Evolutionary conservation across 2,113 vertebrate genomes (phyloP), one percentile per base, ranked within the genome.

Genomic region (Saiga tatarica): DNA sequence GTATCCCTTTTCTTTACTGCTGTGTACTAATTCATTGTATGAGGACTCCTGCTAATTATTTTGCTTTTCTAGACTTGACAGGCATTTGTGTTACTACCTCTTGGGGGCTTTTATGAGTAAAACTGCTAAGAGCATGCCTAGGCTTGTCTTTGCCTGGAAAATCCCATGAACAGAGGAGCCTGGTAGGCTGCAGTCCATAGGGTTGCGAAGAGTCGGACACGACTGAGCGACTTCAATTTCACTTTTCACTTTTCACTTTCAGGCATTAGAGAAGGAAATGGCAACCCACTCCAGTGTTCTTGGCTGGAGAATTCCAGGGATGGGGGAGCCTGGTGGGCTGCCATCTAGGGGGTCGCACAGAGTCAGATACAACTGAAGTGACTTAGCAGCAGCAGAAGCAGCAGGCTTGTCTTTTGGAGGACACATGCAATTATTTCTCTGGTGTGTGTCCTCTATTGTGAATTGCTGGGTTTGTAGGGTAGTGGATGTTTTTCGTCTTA

Each of bases 191-290:
- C 60, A 30, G 28, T 62, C 60, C 6, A 7, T 30, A 1, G 60
- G 28, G 14, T 62, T 2, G 3, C 1, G 14, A 33, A 62, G 14
- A 33, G 28, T 33, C 0, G 1, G 6, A 62, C 28, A 62, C 3
- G 2, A 62, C 59, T 62, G 12, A 30, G 28, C 13, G 2, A 33
- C 60, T 33, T 62, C 60, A 15, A 28, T 33, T 62, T 62, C 60
- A 62, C 28, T 33, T 62, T 42, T n/a, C n/a, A n/a, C n/a, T n/a
- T n/a, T 62, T 62, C 28, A 62, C 28, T 33, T 62, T 62, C 28
- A 30, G 30, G 60, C 28, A 15, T 30, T 30, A 28, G 60, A 30
- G 60, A 62, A 62, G 59, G 28, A 62, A 62, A 30, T 62, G 28
- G 59, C 59, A 62, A 30, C 59, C 59, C 28, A 62, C 60, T 62